These are phyloP conservation scores for Pleuronectes platessa DNA, from an alignment of 2,113 vertebrate genomes.

Conservation along the genomic window DNA sequence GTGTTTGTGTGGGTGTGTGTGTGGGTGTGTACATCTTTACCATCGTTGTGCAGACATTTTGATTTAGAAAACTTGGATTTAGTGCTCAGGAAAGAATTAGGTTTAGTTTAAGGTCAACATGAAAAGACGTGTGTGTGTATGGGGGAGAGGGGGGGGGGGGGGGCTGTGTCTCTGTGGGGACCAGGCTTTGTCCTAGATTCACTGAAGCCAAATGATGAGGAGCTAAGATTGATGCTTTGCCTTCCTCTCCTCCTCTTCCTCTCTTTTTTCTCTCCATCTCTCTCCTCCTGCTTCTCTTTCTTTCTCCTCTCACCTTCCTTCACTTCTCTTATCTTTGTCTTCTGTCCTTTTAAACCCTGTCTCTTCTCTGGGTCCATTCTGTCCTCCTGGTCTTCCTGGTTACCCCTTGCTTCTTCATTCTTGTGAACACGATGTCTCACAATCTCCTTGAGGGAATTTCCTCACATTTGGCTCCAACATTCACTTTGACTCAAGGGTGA, in stretches of 20 bases:
- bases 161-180: not conserved
- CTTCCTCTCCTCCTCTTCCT: slow-evolving; percentile 27
- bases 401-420: too few relatives aligned
- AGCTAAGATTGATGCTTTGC: slow-evolving; percentile 33
- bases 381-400: too few relatives aligned
- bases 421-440: too few relatives aligned
- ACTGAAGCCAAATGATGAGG: slow-evolving; percentile 43
- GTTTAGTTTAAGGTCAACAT: slow-evolving; percentile 6
- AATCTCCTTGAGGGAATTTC: too few relatives aligned
- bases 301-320: not conserved
- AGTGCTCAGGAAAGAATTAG: not conserved
- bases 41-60: too few relatives aligned
- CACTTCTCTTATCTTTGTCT: not conserved
- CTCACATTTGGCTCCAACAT: too few relatives aligned
- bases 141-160: too few relatives aligned
- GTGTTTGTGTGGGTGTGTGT: slow-evolving; percentile 13
- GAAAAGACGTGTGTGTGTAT: not conserved
- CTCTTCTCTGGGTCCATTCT: not conserved
- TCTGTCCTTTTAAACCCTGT: not conserved
- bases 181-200: slow-evolving; percentile 38
- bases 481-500: too few relatives aligned
- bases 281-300: slow-evolving; percentile 31
- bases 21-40: slow-evolving; percentile 3
- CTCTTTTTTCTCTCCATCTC: not conserved
- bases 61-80: not conserved